These are phyloP conservation scores for Drosophila sproati DNA, from an alignment of 1,140 invertebrate genomes.

Conservation along the genomic window DNA sequence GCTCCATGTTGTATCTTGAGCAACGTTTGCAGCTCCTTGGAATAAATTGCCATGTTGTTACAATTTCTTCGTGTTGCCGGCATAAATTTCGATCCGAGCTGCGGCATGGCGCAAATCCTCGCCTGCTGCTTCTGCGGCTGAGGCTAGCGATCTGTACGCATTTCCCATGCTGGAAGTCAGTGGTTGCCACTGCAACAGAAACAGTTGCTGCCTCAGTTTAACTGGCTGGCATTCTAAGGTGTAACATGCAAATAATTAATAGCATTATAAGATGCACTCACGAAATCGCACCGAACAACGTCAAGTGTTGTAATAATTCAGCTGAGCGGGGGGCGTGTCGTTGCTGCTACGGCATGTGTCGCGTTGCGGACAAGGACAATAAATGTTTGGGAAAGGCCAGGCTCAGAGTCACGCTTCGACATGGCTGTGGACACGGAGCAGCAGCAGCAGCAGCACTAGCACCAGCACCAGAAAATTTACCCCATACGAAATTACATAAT, in stretches of 20 bases:
- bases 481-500: constrained; percentile 76
- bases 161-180: constrained; percentile 20
- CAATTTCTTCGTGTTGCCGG: constrained; percentile 76
- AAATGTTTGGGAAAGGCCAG: constrained; percentile 72
- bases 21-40: constrained; percentile 48
- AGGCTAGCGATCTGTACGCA: constrained; percentile 39
- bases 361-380: constrained; percentile 72
- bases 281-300: constrained; percentile 82
- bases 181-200: constrained; percentile 1
- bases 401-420: constrained; percentile 64
- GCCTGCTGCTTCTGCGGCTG: background rate
- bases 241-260: constrained; percentile 84
- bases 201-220: constrained; percentile 26
- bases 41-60: constrained; percentile 82
- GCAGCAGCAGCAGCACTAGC: background rate
- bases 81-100: constrained; percentile 64
- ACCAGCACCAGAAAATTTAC: constrained; percentile 27
- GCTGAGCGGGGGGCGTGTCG: constrained; percentile 31
- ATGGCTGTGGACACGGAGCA: constrained; percentile 38
- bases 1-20: constrained; percentile 6
- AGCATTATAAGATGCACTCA: constrained; percentile 84
- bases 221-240: constrained; percentile 66
- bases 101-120: constrained; percentile 30
- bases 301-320: constrained; percentile 78
- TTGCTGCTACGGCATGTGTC: constrained; percentile 53